Conservation (phyloP, 2,888 invertebrate genomes). For the Diadromus collaris region DNA sequence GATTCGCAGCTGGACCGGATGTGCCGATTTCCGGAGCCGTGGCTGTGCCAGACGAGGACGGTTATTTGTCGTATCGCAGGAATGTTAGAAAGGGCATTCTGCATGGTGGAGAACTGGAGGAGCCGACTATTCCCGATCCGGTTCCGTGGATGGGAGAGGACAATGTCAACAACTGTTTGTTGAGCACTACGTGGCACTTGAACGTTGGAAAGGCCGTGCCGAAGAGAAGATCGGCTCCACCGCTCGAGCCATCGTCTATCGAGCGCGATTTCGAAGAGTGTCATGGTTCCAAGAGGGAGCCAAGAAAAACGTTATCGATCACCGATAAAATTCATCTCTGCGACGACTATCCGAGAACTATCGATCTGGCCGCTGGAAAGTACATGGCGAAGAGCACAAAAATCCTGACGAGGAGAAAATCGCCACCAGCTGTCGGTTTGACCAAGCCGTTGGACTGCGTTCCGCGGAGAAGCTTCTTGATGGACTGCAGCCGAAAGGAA, state of each 20-base stretch:
- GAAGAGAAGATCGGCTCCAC: conserved; percentile 55
- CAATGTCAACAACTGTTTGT: conserved; percentile 60
- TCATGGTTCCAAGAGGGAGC: conserved; percentile 3
- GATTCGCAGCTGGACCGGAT: conserved; percentile 52
- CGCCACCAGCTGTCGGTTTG: conserved; percentile 36
- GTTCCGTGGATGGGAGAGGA: conserved; percentile 61
- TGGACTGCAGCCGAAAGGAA: conserved; percentile 60
- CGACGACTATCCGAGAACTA: conserved; percentile 68
- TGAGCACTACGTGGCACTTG: conserved; percentile 72
- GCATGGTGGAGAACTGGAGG: conserved; percentile 64
- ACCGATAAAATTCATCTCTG: conserved; percentile 60
- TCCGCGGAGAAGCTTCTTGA: conserved; percentile 64
- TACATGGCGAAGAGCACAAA: conserved; percentile 41
- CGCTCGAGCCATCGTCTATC: conserved; percentile 53
- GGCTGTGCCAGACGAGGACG: conserved; percentile 66
- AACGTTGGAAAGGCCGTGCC: conserved; percentile 67
- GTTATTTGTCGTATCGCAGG: conserved; percentile 66
- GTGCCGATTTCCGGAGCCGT: conserved; percentile 65
- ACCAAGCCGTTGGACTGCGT: conserved; percentile 63
- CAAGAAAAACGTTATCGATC: conserved; percentile 48
- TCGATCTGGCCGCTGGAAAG: conserved; percentile 67
- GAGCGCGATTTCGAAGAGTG: conserved; percentile 55
- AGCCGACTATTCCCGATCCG: conserved; percentile 58
- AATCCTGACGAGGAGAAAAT: conserved; percentile 47
- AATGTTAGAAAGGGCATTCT: conserved; percentile 63